A percentile compares a stretch with the other conserved stretches of the same genome.
phyloP scores from a whole-genome alignment of 2,888 invertebrate species.

The Rosalia funebris region DNA sequence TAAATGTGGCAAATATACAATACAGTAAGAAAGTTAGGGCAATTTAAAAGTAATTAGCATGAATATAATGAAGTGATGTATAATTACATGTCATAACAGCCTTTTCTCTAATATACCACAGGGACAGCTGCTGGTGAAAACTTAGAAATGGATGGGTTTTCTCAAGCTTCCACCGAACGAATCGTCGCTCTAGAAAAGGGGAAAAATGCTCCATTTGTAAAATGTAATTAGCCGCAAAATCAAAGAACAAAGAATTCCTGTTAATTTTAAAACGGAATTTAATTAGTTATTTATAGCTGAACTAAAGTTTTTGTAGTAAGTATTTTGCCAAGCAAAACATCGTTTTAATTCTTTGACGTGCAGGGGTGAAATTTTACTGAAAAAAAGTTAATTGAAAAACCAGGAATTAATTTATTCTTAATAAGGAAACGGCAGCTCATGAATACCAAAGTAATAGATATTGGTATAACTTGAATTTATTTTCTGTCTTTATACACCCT shows the following conservation, averaged over 20 bases:
- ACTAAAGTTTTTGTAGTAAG: slow-evolving; percentile 30
- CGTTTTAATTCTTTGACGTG: slow-evolving; percentile 22
- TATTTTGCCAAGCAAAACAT: slow-evolving; percentile 32
- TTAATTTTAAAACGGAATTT: slow-evolving; percentile 50
- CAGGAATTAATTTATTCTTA: not conserved
- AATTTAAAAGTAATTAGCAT: slow-evolving; percentile 54
- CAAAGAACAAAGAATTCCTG: slow-evolving; percentile 51
- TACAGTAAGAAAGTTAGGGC: slow-evolving; percentile 29
- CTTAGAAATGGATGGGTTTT: slow-evolving; percentile 44
- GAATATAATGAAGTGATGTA: slow-evolving; percentile 55
- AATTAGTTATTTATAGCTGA: slow-evolving; percentile 48
- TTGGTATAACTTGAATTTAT: too few relatives aligned
- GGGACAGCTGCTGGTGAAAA: slow-evolving; percentile 52
- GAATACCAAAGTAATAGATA: too few relatives aligned
- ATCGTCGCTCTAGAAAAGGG: slow-evolving; percentile 30
- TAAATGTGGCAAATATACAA: slow-evolving; percentile 14
- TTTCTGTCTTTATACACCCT: too few relatives aligned
- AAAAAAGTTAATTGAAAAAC: not conserved
- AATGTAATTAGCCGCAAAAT: slow-evolving; percentile 52
- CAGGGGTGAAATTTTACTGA: not conserved
- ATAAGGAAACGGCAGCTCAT: not conserved
- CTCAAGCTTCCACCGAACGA: slow-evolving; percentile 14
- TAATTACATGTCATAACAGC: slow-evolving; percentile 51
- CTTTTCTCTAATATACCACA: slow-evolving; percentile 50
- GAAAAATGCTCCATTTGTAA: slow-evolving; percentile 43